These are phyloP conservation scores for Pseudorhombus dupliciocellatus DNA, from an alignment of 2,113 vertebrate genomes.

Conservation along the genomic window DNA sequence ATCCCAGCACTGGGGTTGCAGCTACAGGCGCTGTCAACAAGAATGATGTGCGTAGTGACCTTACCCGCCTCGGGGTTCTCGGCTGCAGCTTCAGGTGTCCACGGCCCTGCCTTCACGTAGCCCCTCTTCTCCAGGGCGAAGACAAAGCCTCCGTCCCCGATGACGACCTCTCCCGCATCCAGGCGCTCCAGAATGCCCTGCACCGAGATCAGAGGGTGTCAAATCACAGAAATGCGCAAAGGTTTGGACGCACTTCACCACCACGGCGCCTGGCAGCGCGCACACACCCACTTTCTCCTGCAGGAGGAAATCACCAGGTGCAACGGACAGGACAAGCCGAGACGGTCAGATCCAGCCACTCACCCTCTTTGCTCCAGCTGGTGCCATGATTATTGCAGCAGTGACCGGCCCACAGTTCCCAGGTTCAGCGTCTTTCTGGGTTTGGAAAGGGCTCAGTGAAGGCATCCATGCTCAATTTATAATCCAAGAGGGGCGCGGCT, in stretches of 20 bases:
- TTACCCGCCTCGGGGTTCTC: slow-evolving; percentile 94
- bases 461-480: slow-evolving; percentile 47
- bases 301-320: not conserved
- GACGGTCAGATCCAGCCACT: not conserved
- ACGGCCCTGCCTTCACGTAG: slow-evolving; percentile 96
- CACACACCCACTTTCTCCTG: not conserved
- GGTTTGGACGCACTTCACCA: too few species aligned
- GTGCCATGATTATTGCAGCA: slow-evolving; percentile 74
- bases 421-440: slow-evolving; percentile 1
- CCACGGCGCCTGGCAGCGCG: not conserved
- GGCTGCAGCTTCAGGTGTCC: slow-evolving; percentile 94
- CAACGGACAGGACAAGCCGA: not conserved
- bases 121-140: slow-evolving; percentile 96
- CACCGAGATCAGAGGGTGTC: not conserved
- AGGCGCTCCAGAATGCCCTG: slow-evolving; percentile 93
- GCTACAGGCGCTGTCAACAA: not conserved
- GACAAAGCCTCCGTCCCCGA: slow-evolving; percentile 97
- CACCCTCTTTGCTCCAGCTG: slow-evolving; percentile 76
- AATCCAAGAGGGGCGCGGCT: slow-evolving; percentile 45
- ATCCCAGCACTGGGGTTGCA: not conserved
- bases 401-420: slow-evolving; percentile 20
- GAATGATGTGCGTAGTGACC: not conserved
- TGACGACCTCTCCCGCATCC: slow-evolving; percentile 89
- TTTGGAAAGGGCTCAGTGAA: slow-evolving; percentile 23
- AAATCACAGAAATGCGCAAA: too few species aligned